These are phyloP conservation scores for Orthosia gothica DNA, from an alignment of 2,888 invertebrate species.

Conservation along the genomic window DNA sequence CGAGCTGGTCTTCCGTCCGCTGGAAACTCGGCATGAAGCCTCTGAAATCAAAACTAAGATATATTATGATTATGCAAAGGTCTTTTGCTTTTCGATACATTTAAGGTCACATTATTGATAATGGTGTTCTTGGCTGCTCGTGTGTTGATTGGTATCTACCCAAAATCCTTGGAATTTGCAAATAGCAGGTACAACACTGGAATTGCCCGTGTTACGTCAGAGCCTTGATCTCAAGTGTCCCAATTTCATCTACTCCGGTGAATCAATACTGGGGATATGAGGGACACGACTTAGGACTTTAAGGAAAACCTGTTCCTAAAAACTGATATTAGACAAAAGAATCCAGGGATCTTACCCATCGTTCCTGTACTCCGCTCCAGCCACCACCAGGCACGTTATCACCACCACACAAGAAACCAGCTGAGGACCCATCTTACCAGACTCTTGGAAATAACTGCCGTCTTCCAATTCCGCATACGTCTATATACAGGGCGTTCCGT, in stretches of 20 bases:
- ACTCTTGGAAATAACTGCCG: slow-evolving; percentile 76
- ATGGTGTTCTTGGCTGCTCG: too few species aligned
- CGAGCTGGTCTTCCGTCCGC: slow-evolving; percentile 88
- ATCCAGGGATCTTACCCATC: slow-evolving; percentile 82
- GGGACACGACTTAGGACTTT: too few species aligned
- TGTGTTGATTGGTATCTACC: too few species aligned
- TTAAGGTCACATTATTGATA: neutral
- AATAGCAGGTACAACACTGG: too few species aligned
- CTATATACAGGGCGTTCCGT: slow-evolving; percentile 88
- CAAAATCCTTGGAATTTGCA: too few species aligned
- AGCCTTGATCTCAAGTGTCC: too few species aligned
- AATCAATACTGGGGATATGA: too few species aligned
- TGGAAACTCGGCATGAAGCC: slow-evolving; percentile 87
- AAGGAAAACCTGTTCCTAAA: neutral
- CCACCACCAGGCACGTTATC: slow-evolving; percentile 63
- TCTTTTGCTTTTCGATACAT: neutral
- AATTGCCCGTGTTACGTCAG: too few species aligned
- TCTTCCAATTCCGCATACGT: slow-evolving; percentile 78
- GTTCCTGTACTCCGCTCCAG: slow-evolving; percentile 79
- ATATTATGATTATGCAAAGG: slow-evolving; percentile 46
- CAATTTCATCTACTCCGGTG: too few species aligned
- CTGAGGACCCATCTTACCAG: slow-evolving; percentile 79
- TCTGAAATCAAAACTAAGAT: slow-evolving; percentile 81
- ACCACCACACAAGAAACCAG: slow-evolving; percentile 65
- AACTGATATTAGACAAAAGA: neutral